Evolutionary conservation across 1,140 invertebrate genomes (phyloP), one percentile per base, ranked within the genome.

Genomic region (Diachasma alloeum): DNA sequence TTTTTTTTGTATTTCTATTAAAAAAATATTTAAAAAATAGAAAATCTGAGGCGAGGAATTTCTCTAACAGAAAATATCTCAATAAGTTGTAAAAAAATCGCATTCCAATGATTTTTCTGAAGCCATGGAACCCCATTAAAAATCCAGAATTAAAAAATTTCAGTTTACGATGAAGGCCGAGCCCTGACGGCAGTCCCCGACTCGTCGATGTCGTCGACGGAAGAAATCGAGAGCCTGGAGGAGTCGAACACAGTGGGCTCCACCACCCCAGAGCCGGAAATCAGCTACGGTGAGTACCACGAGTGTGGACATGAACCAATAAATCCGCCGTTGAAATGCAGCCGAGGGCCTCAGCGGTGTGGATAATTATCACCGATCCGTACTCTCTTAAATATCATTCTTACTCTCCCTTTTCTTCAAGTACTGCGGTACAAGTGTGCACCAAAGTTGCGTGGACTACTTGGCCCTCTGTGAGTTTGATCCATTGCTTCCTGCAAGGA

Each of bases 401-500:
- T 74, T 72, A 68, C 24, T 44, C 19, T 68, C 70, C 42, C 19
- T 56, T 72, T 42, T 69, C 42, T 56, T 48, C 48, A 69, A 63
- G 53, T 39, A 31, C 42, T n/a, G 22, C 68, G 17, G 31, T 73
- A 44, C 53, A 68, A 68, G 66, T 68, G 72, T 59, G 42, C 46
- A 70, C 36, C 13, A 48, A 37, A 74, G 19, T 78, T 67, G 56
- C 76, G 72, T 75, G 74, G 72, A 74, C 44, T 77, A 75, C 73
- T 75, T 67, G 63, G 56, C 63, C 66, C 72, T 63, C 59, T 74
- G 79, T 79, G 81, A 86, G 82, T 87, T 85, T 88, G 87, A 88
- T 88, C 86, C 87, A 87, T 87, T 83, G 83, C 86, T 88, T 88
- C 87, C 87, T 87, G 87, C 82, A 77, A 82, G 79, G 78, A 74